Base-by-base conservation (phyloP, 2,888 invertebrate genomes). In the Aporophyla nigra region DNA sequence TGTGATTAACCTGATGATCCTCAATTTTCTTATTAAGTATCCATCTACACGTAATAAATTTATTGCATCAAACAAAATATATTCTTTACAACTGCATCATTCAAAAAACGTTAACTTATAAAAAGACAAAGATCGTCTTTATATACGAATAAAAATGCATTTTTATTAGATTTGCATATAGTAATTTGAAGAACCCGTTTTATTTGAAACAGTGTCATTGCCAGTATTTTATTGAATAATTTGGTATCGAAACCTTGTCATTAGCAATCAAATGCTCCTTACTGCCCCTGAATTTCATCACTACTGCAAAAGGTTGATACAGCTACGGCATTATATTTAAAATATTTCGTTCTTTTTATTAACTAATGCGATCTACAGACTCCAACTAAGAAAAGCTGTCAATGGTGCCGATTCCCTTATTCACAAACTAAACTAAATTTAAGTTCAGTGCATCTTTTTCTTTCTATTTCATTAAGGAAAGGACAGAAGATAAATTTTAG, bases 161-260 rank as follows among this genome's bases (percentile, higher is more conserved):
- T 76, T 53, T 66, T 5, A 73, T 21, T 33, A 16, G 7, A 72
- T 65, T 69, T 56, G 46, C 69, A 69, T 72, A 33, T 3, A 3
- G 5, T 59, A 68, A 71, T 63, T 81, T 53, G n/a, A 33, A 51
- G 33, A 53, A 59, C 33, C 59, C 19, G 33, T 67, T 73, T 59
- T 51, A 70, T 72, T 76, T 70, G 19, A 59, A 76, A 73, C 54
- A 46, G 74, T 78, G 80, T 80, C 85, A 86, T 80, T 85, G 73
- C n/a, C 76, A 67, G 54, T 74, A 77, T 75, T 68, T 51, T 62
- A 73, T 68, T 76, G 21, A 74, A 74, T 66, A 65, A 79, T 68
- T 76, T 61, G 40, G 16, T 46, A 53, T 68, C 40, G 14, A 68
- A 65, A 63, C 74, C 62, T 74, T 71, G 65, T 67, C 2, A 51